Conservation (phyloP, 2,113 vertebrate genomes). For the Phrynocephalus versicolor region DNA sequence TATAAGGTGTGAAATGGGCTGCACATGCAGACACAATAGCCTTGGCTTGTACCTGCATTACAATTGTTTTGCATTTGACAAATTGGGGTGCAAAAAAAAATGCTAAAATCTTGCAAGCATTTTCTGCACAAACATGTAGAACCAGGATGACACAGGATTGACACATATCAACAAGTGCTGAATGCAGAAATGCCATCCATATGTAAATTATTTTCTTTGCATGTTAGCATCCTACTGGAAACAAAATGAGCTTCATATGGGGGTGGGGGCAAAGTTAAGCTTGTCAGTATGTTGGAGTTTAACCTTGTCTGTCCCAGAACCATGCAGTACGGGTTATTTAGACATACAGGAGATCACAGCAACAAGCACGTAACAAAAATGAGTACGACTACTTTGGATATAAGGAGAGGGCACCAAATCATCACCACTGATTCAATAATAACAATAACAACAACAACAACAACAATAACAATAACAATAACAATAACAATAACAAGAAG, state of each 20-base stretch:
- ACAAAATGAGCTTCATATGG: neutral
- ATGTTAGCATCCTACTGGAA: neutral
- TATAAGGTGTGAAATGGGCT: neutral
- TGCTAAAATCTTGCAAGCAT: neutral
- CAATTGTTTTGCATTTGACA: neutral
- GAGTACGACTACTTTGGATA: too few relatives aligned
- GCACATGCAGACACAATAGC: neutral
- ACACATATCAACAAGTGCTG: conserved; percentile 11
- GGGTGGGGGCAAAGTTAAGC: conserved; percentile 9
- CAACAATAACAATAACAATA: too few relatives aligned
- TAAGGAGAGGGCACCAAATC: too few relatives aligned
- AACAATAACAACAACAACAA: too few relatives aligned
- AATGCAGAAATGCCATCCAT: neutral
- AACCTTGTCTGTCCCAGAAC: neutral
- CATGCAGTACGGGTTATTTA: neutral
- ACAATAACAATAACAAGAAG: too few relatives aligned
- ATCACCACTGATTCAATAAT: too few relatives aligned
- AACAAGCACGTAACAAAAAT: neutral
- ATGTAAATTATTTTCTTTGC: neutral
- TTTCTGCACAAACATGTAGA: neutral
- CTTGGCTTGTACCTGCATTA: neutral
- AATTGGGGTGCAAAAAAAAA: neutral
- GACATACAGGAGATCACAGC: neutral
- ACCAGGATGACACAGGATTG: conserved; percentile 2
- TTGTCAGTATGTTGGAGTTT: neutral